Conservation (phyloP, 2,113 vertebrate species). For the Mohoua ochrocephala region DNA sequence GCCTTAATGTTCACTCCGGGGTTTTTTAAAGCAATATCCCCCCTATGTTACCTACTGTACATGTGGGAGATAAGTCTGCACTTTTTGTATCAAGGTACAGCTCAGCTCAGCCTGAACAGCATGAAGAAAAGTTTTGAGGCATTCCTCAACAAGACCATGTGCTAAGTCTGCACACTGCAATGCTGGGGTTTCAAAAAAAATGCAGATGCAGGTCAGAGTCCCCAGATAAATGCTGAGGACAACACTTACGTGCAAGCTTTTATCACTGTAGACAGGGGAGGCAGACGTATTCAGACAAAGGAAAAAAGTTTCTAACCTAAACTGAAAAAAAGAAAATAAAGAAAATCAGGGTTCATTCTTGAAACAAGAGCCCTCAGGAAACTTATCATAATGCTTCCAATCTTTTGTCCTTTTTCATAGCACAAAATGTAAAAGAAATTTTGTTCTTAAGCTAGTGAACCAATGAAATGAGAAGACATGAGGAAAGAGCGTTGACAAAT, state of each 20-base stretch:
- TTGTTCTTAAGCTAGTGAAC: background rate
- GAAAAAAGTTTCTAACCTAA: background rate
- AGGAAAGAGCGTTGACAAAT: background rate
- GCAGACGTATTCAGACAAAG: background rate
- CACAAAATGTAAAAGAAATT: background rate
- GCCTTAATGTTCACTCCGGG: background rate
- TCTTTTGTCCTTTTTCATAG: background rate
- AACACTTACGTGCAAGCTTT: background rate
- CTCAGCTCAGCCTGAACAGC: background rate
- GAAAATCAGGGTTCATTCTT: background rate
- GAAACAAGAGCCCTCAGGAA: background rate
- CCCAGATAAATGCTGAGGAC: background rate
- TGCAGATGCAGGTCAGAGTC: background rate
- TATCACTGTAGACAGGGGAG: background rate
- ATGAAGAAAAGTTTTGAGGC: background rate
- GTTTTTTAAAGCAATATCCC: background rate
- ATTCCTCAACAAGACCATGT: background rate
- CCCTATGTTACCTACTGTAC: background rate
- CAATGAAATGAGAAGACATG: background rate
- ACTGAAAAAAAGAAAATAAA: background rate
- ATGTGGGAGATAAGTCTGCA: background rate
- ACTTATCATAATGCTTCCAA: background rate
- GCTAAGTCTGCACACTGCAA: background rate
- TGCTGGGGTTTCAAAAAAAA: background rate
- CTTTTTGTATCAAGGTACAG: background rate